Base-by-base conservation (phyloP, 2,888 invertebrate species). In the Steinernema scapterisci region DNA sequence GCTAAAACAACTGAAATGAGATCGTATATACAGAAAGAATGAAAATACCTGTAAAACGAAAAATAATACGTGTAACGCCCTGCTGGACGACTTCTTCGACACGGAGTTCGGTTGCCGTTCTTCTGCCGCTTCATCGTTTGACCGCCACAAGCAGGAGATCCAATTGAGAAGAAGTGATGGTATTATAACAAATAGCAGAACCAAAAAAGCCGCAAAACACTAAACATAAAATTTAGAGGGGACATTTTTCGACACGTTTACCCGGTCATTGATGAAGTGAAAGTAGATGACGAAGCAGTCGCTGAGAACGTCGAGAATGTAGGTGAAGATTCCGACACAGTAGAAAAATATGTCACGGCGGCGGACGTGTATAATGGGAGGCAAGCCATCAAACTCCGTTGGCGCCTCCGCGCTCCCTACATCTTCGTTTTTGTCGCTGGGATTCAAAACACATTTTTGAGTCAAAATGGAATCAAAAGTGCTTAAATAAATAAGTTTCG, bases 321-420 rank as follows among this genome's bases (percentile, higher is more conserved):
- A 83, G 11, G 83, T 80, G 25, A 78, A 54, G 70, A 85, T 83
- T 6, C 81, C 77, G 45, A 84, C 74, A 25, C 77, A 71, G 74
- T 83, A 83, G 72, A 82, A 85, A 54, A 78, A 74, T 25, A 85
- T 25, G 45, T 85, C 84, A 71, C 81, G 82, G 21, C 72, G 71
- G 72, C 78, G 56, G 7, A 85, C 82, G 38, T 73, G 51, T 2
- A 83, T 38, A 2, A 76, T 75, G 44, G 77, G 71, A 0, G 84
- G 84, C 0, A 84, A 76, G 74, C 79, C 72, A 9, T 79, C 77
- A 11, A 63, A 38, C 5, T 38, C 5, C 38, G 9, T 9, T 9
- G 38, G 38, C 9, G 38, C 38, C 38, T 38, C 38, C 38, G 38
- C 38, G 9, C 5, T 38, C 38, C 9, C 31, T n/a, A 2, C 5